phyloP scores from a whole-genome alignment of 1,140 invertebrate species.

The Lamellibrachia luymesi region DNA sequence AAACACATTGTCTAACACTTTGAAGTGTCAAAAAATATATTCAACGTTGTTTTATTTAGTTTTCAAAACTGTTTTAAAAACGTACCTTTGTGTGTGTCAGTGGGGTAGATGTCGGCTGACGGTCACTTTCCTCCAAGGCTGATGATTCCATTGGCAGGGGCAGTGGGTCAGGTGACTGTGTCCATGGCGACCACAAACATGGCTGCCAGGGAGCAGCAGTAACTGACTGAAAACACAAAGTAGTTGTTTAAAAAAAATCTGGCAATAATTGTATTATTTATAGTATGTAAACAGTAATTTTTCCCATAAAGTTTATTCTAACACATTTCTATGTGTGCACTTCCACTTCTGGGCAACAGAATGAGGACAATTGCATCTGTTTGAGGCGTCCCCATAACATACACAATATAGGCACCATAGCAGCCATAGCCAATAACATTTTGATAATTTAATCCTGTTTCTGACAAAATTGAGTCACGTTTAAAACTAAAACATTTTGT shows the following conservation, averaged over 20 bases:
- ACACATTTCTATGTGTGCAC: no score
- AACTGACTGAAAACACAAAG: not conserved
- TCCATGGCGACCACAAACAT: not conserved
- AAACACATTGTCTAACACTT: no score
- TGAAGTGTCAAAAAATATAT: no score
- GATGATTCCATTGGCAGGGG: not conserved
- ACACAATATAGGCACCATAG: no score
- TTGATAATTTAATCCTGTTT: no score
- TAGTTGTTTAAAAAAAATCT: not conserved
- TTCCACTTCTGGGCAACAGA: no score
- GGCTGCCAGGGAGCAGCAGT: not conserved
- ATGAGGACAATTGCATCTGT: no score
- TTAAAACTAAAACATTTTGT: no score
- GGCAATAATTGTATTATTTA: not conserved
- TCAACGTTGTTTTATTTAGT: not conserved
- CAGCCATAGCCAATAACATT: no score
- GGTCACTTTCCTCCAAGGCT: not conserved
- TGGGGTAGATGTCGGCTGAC: not conserved
- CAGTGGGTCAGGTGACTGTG: not conserved
- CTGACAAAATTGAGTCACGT: no score
- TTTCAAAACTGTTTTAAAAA: not conserved
- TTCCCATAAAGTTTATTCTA: no score
- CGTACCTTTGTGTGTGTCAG: not conserved
- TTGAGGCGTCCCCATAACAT: no score
- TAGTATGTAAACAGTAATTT: not conserved